Base-by-base conservation (phyloP, 1,140 invertebrate species). In the Listronotus oregonensis region DNA sequence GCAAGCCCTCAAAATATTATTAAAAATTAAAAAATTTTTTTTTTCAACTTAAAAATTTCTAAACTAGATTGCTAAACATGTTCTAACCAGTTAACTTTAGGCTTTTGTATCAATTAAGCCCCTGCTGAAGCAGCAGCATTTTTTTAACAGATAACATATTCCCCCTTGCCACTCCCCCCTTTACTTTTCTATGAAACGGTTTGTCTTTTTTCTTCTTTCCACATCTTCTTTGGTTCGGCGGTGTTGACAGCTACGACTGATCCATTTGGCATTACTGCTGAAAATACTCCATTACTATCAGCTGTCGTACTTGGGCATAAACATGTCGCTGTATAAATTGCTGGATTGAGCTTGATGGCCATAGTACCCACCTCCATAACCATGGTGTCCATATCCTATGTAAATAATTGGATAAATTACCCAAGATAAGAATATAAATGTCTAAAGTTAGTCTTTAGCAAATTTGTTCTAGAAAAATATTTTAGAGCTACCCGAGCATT, bases 241-340 rank as follows among this genome's bases (percentile, higher is more conserved):
- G 17, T 18, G 17, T n/a, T 44, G 8, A n/a, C 42, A 1, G 42
- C 6, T 11, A 44, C n/a, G 8, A 18, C 42, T 14, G 42, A 44
- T 11, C 17, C 42, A 44, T 18, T 14, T 44, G 42, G 42, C n/a
- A 18, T 44, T 44, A 44, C 7, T 15, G 42, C n/a, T 42, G 12
- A n/a, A 15, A 42, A 57, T n/a, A 18, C 14, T n/a, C 43, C 40
- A 56, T 62, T 67, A 0, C n/a, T 15, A 11, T 56, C 42, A 56
- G 39, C 15, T 3, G 51, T 21, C 3, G 55, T 44, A 39, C 60
- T 64, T 32, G 67, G 61, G 42, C 55, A 42, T 68, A 68, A 12
- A 59, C 43, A 58, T 43, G 32, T 68, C 66, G 5, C n/a, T 4
- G 39, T 68, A 68, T 0, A 50, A 37, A 15, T 61, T 52, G 15